phyloP scores from a whole-genome alignment of 2,888 invertebrate genomes.

The Brachyopa scutellaris region DNA sequence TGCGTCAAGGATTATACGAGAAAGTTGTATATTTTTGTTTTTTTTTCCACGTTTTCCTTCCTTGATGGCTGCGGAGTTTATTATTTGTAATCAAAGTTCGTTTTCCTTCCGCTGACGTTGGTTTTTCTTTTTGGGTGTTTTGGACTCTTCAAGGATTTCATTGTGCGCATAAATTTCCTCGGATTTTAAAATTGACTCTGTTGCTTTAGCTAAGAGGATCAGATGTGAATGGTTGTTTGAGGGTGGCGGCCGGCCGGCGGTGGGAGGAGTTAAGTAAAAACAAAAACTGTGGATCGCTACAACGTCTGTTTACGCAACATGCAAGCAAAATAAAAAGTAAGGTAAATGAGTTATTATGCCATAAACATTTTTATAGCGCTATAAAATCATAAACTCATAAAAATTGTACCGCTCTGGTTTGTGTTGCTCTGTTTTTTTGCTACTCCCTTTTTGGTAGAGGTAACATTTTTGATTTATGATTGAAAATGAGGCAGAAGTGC shows the following conservation, averaged over 20 bases:
- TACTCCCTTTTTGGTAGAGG: constrained; percentile 32
- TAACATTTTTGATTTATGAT: constrained; percentile 69
- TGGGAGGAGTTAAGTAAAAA: no score
- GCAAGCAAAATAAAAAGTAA: constrained; percentile 50
- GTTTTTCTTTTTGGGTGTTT: neutral
- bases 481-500: constrained; percentile 65
- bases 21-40: neutral
- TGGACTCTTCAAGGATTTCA: neutral
- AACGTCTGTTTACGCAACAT: constrained; percentile 55
- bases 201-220: constrained; percentile 29
- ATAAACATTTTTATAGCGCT: constrained; percentile 69
- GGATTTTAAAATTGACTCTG: constrained; percentile 47
- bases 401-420: constrained; percentile 53
- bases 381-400: constrained; percentile 73
- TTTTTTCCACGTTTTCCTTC: constrained; percentile 22
- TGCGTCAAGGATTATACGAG: neutral
- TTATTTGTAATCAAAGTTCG: constrained; percentile 63
- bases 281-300: constrained; percentile 10
- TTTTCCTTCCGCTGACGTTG: constrained; percentile 42
- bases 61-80: constrained; percentile 60
- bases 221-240: neutral
- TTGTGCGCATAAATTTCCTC: constrained; percentile 39
- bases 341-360: constrained; percentile 69
- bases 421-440: constrained; percentile 9
- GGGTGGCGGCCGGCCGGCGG: no score